Base-by-base conservation (phyloP, 2,797 vertebrate genomes). In the Labeo calbasu region DNA sequence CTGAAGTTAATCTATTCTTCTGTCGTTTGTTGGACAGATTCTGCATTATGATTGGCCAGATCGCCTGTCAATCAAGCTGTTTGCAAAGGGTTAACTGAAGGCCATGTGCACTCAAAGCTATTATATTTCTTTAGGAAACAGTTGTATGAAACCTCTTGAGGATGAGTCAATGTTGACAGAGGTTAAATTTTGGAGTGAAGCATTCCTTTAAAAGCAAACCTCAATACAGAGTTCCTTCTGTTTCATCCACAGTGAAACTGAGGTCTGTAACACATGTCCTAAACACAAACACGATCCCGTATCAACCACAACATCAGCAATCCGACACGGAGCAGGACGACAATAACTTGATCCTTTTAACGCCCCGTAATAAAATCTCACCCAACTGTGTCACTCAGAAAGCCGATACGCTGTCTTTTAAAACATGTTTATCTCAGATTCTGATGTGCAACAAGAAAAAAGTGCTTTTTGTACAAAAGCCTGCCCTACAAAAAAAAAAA, bases 321-420 rank as follows among this genome's bases (percentile, higher is more conserved):
- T 92, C 91, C 88, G 86, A 68, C 86, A 86, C 79, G 86, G 84
- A 63, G 85, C 82, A 85, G 86, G 71, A 80, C 84, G 86, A 87
- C 87, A 85, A 83, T 50, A 88, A 94, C 85, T 86, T 88, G 88
- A 94, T 92, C 87, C 63, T 66, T 88, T 84, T 88, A 90, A 91
- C 90, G 91, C 84, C 59, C 72, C 5, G 92, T 88, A 89, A 93
- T 93, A 93, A 93, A 93, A 90, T 85, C 89, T 91, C 90, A 91
- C 86, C 88, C 83, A 86, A 89, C 87, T 82, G 88, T 89, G 89
- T 91, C 90, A 82, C 85, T 51, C 87, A 69, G 75, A 88, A 92
- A 92, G 82, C 80, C 50, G 89, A 92, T 88, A 91, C 84, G 80
- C 23, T 50, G 40, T 86, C 83, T 43, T 86, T 86, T 88, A 87